Base-by-base conservation (phyloP, 2,888 invertebrate genomes). In the Metopia argyrocephala region DNA sequence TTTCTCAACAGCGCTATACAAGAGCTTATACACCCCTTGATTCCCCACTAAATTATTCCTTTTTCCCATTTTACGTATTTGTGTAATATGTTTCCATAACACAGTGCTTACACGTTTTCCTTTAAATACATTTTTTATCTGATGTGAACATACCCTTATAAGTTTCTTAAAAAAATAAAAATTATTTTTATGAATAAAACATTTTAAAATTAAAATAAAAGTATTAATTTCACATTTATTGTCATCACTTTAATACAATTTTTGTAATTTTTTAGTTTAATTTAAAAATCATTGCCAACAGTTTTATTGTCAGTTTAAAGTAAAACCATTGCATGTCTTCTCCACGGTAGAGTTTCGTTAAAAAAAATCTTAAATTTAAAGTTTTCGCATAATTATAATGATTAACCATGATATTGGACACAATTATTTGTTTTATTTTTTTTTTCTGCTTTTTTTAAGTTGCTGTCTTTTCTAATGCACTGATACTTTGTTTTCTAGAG, bases 311-410 rank as follows among this genome's bases (percentile, higher is more conserved):
- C 2, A 38, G 9, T 38, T 38, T 38, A 38, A 38, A 31, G 31
- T 9, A 31, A 7, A 31, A 38, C 9, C 0, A 15, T 38, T 38
- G 38, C 38, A 38, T 38, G 38, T 38, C 38, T 38, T 38, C 15
- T 9, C 3, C 38, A 38, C 9, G 15, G 38, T 15, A n/a, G n/a
- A n/a, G 38, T 12, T 38, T 12, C 15, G 38, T 9, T 56, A n/a
- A 15, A 21, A 3, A 66, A 66, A 59, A 71, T 66, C 61, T 62
- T 66, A 71, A 71, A 66, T 59, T 61, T 84, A 54, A 52, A 73
- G 61, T 62, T 78, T 86, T 86, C 86, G 84, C 86, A 88, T 87
- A 88, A 88, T 88, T 87, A 88, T 85, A 85, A 86, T 83, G 78
- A 83, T 84, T 83, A 83, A 73, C 82, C 56, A 73, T 74, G 80